A percentile compares a stretch with the other conserved stretches of the same genome.
These are phyloP conservation scores for Platichthys flesus DNA, from an alignment of 2,113 vertebrate species.

Conservation along the genomic window DNA sequence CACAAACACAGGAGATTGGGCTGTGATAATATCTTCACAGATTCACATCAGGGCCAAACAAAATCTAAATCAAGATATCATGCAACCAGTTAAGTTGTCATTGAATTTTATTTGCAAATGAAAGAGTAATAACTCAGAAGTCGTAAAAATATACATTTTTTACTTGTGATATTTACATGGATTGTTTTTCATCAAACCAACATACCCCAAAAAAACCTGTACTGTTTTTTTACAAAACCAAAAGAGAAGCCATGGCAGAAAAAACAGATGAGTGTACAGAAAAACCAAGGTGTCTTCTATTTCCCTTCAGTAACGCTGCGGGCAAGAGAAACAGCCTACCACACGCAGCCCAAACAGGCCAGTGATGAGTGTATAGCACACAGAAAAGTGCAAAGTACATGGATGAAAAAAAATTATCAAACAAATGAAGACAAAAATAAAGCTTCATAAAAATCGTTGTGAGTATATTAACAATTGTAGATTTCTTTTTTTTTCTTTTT, in stretches of 20 bases:
- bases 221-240: slow-evolving; percentile 71
- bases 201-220: slow-evolving; percentile 55
- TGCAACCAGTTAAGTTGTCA: slow-evolving; percentile 72
- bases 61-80: slow-evolving; percentile 47
- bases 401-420: slow-evolving; percentile 47
- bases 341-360: slow-evolving; percentile 61
- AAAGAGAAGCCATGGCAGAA: slow-evolving; percentile 71
- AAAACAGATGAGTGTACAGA: slow-evolving; percentile 59
- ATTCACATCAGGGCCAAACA: background rate
- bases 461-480: slow-evolving; percentile 81
- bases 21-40: background rate
- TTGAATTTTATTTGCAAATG: slow-evolving; percentile 88
- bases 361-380: slow-evolving; percentile 64
- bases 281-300: slow-evolving; percentile 69
- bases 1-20: background rate
- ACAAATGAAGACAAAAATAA: slow-evolving; percentile 61
- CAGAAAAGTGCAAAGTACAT: slow-evolving; percentile 80
- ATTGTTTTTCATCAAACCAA: slow-evolving; percentile 78
- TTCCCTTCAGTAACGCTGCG: slow-evolving; percentile 64
- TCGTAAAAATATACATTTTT: slow-evolving; percentile 90
- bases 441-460: slow-evolving; percentile 70
- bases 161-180: slow-evolving; percentile 86
- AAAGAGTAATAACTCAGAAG: slow-evolving; percentile 87
- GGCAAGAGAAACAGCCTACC: slow-evolving; percentile 66
- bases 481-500: slow-evolving; percentile 50